Conservation (phyloP, 2,888 invertebrate species). For the Euphydryas editha region DNA sequence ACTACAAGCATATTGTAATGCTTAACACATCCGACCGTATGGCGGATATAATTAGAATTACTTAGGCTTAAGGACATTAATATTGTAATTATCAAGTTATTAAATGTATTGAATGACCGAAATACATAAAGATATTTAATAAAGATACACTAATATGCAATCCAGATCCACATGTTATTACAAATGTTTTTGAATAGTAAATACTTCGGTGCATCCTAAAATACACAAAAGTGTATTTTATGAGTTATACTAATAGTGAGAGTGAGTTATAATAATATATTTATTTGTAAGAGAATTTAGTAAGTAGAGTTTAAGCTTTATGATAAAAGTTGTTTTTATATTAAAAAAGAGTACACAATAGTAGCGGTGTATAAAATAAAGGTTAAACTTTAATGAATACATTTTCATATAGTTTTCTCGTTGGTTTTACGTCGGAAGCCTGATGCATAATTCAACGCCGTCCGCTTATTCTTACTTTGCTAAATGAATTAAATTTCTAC, state of each 20-base stretch:
- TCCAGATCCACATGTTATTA: too few relatives aligned
- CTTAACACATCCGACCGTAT: background rate
- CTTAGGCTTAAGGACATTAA: background rate
- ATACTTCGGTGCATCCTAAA: too few relatives aligned
- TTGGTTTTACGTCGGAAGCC: conserved; percentile 20
- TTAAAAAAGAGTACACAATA: background rate
- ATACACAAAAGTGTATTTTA: too few relatives aligned
- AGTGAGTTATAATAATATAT: too few relatives aligned
- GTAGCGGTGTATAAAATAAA: conserved; percentile 11
- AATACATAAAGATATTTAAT: too few relatives aligned
- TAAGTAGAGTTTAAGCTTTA: too few relatives aligned
- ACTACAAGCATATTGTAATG: conserved; percentile 5
- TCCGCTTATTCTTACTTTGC: conserved; percentile 49
- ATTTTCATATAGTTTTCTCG: conserved; percentile 17
- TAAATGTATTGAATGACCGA: too few relatives aligned
- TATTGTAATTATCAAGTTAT: background rate
- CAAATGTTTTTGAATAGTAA: too few relatives aligned
- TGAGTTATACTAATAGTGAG: too few relatives aligned
- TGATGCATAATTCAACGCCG: conserved; percentile 51
- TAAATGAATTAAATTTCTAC: conserved; percentile 55
- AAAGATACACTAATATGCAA: too few relatives aligned
- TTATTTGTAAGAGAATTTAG: too few relatives aligned
- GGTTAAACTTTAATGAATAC: conserved; percentile 16
- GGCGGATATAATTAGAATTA: conserved; percentile 15
- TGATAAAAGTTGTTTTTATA: too few relatives aligned